These are phyloP conservation scores for Brenthis ino DNA, from an alignment of 2,888 invertebrate species.

Conservation along the genomic window DNA sequence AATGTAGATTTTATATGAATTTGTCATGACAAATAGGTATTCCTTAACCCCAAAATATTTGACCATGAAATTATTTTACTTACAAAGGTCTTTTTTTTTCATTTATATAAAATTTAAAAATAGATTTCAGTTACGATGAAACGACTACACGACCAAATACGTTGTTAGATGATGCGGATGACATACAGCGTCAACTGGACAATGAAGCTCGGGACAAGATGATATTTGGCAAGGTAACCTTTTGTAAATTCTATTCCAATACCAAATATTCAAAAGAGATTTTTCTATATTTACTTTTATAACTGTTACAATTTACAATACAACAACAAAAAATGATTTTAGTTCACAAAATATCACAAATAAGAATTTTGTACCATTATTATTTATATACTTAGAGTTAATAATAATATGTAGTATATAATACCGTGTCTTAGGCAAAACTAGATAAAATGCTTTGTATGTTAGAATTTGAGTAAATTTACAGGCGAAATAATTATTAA, in stretches of 20 bases:
- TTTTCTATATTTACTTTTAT: not conserved
- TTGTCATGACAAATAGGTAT: too few relatives aligned
- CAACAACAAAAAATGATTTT: too few relatives aligned
- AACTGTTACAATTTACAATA: not conserved
- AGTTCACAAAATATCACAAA: too few relatives aligned
- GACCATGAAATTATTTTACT: too few relatives aligned
- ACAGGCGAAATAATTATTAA: slow-evolving; percentile 10
- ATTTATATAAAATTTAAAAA: not conserved
- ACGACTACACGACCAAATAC: slow-evolving; percentile 65
- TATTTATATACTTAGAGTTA: too few relatives aligned
- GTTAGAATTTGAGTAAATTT: not conserved
- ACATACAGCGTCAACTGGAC: slow-evolving; percentile 69
- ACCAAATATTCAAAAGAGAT: not conserved
- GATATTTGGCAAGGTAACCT: slow-evolving; percentile 56
- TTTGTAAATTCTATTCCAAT: not conserved
- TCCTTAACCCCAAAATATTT: too few relatives aligned
- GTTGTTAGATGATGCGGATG: slow-evolving; percentile 69
- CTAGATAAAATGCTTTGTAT: not conserved
- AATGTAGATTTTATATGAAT: too few relatives aligned
- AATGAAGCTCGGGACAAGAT: slow-evolving; percentile 67
- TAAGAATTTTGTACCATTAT: too few relatives aligned
- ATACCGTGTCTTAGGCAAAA: not conserved
- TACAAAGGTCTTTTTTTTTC: too few relatives aligned
- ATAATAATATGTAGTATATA: not conserved
- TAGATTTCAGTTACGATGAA: slow-evolving; percentile 55